These are phyloP conservation scores for Tenebrosternarchus preto DNA, from an alignment of 2,113 vertebrate species.

Conservation along the genomic window DNA sequence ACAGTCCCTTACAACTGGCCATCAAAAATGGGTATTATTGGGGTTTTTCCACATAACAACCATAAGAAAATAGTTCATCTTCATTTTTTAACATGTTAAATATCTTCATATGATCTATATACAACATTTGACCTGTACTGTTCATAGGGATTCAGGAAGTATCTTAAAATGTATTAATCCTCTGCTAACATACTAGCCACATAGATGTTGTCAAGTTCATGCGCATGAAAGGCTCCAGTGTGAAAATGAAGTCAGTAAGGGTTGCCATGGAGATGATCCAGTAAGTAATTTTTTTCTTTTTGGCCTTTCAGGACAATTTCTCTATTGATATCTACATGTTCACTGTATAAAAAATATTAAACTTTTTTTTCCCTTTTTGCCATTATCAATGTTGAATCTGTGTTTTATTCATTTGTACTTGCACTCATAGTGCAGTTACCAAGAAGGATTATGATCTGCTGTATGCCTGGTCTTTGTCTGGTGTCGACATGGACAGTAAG, in stretches of 20 bases:
- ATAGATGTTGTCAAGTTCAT: conserved; percentile 30
- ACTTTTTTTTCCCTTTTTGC: too few relatives aligned
- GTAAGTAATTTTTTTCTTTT: conserved; percentile 18
- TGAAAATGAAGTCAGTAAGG: conserved; percentile 18
- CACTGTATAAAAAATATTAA: too few relatives aligned
- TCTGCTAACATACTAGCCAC: conserved; percentile 45
- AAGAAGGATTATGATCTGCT: conserved; percentile 26
- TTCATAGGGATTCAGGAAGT: neutral
- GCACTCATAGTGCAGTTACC: conserved; percentile 15
- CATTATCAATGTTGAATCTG: neutral
- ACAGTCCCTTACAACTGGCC: conserved; percentile 29
- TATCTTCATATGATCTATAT: too few relatives aligned
- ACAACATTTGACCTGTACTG: neutral
- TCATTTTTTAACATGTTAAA: too few relatives aligned
- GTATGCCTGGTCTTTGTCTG: conserved; percentile 32
- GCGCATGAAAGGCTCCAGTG: neutral
- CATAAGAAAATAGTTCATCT: neutral
- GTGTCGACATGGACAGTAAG: conserved; percentile 34
- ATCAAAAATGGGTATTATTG: conserved; percentile 27
- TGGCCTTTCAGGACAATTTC: neutral
- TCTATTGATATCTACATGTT: too few relatives aligned
- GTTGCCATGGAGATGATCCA: conserved; percentile 30
- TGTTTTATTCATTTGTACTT: neutral
- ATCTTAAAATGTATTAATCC: neutral
- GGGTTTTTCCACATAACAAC: neutral